Evolutionary conservation across 2,797 vertebrate genomes (phyloP), one percentile per base, ranked within the genome.

Genomic region (Sebastes elongatus): DNA sequence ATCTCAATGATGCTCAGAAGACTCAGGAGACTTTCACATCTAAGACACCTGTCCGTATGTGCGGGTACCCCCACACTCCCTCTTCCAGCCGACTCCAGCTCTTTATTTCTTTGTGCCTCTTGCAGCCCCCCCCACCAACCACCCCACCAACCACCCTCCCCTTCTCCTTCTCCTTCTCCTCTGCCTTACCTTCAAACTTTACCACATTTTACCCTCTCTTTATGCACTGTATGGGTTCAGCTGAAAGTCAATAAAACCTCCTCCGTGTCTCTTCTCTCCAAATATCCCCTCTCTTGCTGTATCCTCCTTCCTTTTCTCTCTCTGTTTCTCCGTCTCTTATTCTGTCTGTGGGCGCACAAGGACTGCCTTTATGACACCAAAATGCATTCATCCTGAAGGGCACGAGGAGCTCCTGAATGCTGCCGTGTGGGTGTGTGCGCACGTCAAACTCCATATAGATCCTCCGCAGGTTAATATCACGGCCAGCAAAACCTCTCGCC

Each of bases 1-100:
- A 71, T 83, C 87, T 92, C 88, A 78, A 81, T 86, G 88, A 89
- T 64, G 80, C 85, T 87, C 74, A 78, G 81, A 88, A 42, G 38
- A 85, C 91, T 87, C 88, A 71, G 80, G 92, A 93, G 89, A 91
- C 80, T 74, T 72, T 77, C 74, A 91, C 90, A 84, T 94, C 91
- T 90, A 81, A 93, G 83, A 88, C 89, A 93, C 91, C 88, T 94
- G 91, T 94, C 92, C 90, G 23, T 86, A 78, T 91, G 76, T 63
- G 71, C 53, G 14, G 33, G 57, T 71, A 83, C 83, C 85, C 72
- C 77, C 60, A 30, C 72, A 68, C 73, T 87, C 71, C 75, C 71
- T 72, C 83, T 78, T 64, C 84, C 78, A 87, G 65, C 76, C 59
- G 49, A 82, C 87, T 87, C 75, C 67, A 49, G 73, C 78, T 76